Evolutionary conservation across 2,113 vertebrate genomes (phyloP), one percentile per base, ranked within the genome.

Genomic region (Scytalopus superciliaris): DNA sequence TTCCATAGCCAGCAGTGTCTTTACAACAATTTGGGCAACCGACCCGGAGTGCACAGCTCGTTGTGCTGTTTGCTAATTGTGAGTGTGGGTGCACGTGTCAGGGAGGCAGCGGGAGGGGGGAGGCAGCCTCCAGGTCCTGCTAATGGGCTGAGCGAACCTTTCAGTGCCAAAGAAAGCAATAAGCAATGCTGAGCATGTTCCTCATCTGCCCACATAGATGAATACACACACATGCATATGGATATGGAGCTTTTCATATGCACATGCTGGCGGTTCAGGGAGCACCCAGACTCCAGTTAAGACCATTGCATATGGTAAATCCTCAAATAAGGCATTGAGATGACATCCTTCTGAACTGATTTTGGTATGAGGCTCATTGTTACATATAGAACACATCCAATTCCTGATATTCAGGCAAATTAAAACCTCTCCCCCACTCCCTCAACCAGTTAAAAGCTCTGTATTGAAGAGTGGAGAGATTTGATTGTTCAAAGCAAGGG

Each of bases 21-120:
- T n/a, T 49, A 55, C 44, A 17, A 1, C 1, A 1, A 6, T 87
- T 14, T 13, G 73, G 52, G 84, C 47, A 7, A 5, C 2, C 1
- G 1, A 11, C 57, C 44, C 14, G 2, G 66, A 2, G 74, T 0
- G 3, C 35, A 0, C 14, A 8, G 73, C 87, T 64, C 19, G 4
- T 68, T 55, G 44, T 40, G 64, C 30, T 5, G 9, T 50, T 7
- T 3, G 42, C 87, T 35, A 8, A 24, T 33, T 15, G 85, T 3
- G 25, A 17, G n/a, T 0, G 63, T 9, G 47, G 2, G 19, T 8
- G 44, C 73, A 1, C 10, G 22, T 8, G 56, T 6, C 1, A 1
- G 85, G 62, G 33, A 19, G 33, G 64, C 3, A 5, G 35, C 0
- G 2, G 84, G 40, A n/a, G 79, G 33, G 7, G 12, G 8, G 45